Base-by-base conservation (phyloP, 2,113 vertebrate species). In the Macaca mulatta region DNA sequence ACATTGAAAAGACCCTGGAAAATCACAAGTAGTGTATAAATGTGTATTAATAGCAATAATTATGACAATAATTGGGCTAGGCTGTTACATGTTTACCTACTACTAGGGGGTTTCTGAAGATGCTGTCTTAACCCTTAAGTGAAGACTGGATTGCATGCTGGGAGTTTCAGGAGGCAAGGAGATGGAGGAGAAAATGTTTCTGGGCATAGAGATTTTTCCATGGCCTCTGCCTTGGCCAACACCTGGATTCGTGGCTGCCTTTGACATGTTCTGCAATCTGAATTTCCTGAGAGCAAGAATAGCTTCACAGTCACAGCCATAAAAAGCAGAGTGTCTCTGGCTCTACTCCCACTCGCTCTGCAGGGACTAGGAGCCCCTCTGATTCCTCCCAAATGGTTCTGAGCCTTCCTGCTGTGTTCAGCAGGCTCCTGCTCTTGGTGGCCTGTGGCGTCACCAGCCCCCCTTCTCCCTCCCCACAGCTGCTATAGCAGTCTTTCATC, bases 381-480 rank as follows among this genome's bases (percentile, higher is more conserved):
- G 74, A 80, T 81, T 90, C 64, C 70, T 95, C 55, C 80, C 93
- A 92, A 88, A 90, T 95, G 91, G 35, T 92, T 96, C 75, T 30
- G 23, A 94, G 77, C 38, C 45, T 96, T 92, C 88, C 87, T 18
- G 25, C 80, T 45, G 43, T 72, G 77, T 94, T 95, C 70, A 89
- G 91, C 27, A 67, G 38, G n/a, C 81, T 90, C 40, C 4, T 84
- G 22, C 4, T 78, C 50, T 90, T 40, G 25, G 70, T 0, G 9
- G 79, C 52, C 77, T 95, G 23, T 74, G 57, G 43, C 3, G 0
- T 90, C 91, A 61, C 59, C 38, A 55, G 20, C 14, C 18, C 18
- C 2, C 13, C 50, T 5, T 5, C 22, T 13, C 27, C 22, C 23
- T 23, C 87, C 57, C 48, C 89, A 87, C 35, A 69, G 18, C 55